These are phyloP conservation scores for Hyperoplus lanceolatus DNA, from an alignment of 2,797 vertebrate species.

Conservation along the genomic window DNA sequence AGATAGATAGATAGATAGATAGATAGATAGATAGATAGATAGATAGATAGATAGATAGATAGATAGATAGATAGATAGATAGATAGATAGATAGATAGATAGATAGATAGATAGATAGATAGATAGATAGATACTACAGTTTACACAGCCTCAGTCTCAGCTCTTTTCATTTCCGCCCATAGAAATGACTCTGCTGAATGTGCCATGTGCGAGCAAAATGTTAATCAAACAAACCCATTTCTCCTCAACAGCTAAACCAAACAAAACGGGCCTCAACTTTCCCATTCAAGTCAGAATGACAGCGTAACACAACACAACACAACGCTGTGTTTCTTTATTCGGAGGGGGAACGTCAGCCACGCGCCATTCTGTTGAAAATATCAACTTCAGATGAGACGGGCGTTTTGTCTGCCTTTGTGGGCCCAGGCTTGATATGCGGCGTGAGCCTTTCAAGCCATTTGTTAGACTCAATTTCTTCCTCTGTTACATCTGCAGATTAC, in stretches of 20 bases:
- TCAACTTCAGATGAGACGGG: constrained; percentile 84
- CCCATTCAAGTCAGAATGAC: constrained; percentile 84
- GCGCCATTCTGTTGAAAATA: constrained; percentile 81
- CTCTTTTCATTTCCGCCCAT: constrained; percentile 61
- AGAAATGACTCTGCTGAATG: constrained; percentile 58
- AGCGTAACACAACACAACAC: constrained; percentile 79
- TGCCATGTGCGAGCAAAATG: constrained; percentile 74
- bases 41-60: constrained; percentile 16
- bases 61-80: background rate
- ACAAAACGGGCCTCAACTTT: constrained; percentile 80
- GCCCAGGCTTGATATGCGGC: constrained; percentile 82
- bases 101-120: constrained; percentile 8
- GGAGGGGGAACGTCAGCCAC: constrained; percentile 65
- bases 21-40: background rate
- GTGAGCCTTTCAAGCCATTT: constrained; percentile 84
- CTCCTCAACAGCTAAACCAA: constrained; percentile 77
- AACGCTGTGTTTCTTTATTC: constrained; percentile 74
- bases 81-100: constrained; percentile 17
- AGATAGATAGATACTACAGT: background rate
- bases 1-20: constrained; percentile 7
- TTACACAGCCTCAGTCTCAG: constrained; percentile 44
- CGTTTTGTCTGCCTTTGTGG: constrained; percentile 85
- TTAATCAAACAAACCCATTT: constrained; percentile 84
- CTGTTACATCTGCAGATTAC: constrained; percentile 83
- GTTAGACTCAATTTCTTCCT: constrained; percentile 86